Percentiles rank a stretch among this genome's conserved stretches.
phyloP scores from a whole-genome alignment of 2,888 invertebrate species.

The Colletes collaris region DNA sequence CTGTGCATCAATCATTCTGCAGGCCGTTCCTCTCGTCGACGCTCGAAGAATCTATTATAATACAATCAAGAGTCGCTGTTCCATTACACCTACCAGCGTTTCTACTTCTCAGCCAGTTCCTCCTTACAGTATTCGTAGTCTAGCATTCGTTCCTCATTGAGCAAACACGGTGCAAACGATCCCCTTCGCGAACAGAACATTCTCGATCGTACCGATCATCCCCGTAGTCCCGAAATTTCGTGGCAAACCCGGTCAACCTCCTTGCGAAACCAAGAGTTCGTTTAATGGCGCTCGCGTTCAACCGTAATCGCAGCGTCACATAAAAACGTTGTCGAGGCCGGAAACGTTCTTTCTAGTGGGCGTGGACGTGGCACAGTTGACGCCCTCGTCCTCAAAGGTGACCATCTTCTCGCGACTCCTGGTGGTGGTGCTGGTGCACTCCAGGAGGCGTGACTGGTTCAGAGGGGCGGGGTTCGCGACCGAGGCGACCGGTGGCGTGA shows the following conservation, averaged over 20 bases:
- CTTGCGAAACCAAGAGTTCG: neutral
- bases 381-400: constrained; percentile 90
- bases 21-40: neutral
- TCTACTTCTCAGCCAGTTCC: too few species aligned
- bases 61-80: neutral
- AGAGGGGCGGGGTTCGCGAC: constrained; percentile 58
- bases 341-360: constrained; percentile 81
- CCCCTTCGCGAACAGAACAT: too few species aligned
- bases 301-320: constrained; percentile 86
- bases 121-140: too few species aligned
- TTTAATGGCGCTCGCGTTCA: neutral
- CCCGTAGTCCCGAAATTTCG: too few species aligned
- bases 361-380: constrained; percentile 67
- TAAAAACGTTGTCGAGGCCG: constrained; percentile 89
- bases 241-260: neutral
- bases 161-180: neutral
- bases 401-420: constrained; percentile 90
- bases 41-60: neutral
- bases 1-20: neutral
- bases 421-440: constrained; percentile 62
- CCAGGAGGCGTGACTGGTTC: constrained; percentile 68
- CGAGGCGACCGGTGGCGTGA: constrained; percentile 77
- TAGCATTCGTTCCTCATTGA: neutral
- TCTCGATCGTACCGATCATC: too few species aligned
- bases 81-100: too few species aligned